Percentiles rank a stretch among this genome's conserved stretches.
Conservation (phyloP, 2,888 invertebrate species). For the Smittia aterrima region DNA sequence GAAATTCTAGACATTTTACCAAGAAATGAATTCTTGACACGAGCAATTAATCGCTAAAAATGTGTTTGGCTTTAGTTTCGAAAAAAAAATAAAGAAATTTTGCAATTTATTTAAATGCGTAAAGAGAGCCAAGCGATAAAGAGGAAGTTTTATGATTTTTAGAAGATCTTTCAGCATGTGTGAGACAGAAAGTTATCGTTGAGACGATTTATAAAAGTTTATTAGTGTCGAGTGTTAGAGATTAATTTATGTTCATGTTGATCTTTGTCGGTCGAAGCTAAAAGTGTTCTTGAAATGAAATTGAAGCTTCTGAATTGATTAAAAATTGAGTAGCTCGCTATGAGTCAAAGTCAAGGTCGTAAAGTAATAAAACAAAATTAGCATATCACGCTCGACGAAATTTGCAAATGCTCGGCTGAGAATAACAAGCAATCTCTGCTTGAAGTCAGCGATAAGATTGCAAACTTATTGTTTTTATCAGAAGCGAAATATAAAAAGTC, state of each 20-base stretch:
- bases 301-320: no score
- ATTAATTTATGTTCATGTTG: no score
- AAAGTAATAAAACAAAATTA: not conserved
- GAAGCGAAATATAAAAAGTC: not conserved
- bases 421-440: not conserved
- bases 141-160: not conserved
- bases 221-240: no score
- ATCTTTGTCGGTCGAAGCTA: no score
- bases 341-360: not conserved
- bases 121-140: not conserved
- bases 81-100: not conserved
- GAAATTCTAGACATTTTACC: not conserved
- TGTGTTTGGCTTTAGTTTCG: not conserved
- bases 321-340: not conserved
- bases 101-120: not conserved
- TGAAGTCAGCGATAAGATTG: not conserved
- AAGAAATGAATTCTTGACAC: not conserved
- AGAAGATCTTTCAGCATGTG: not conserved
- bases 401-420: no score
- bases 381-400: not conserved
- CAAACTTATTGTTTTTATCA: not conserved
- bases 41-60: not conserved
- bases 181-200: not conserved
- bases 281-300: no score
- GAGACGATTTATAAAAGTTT: not conserved